Conservation (phyloP, 2,888 invertebrate genomes). For the Drosophila kanekoi region DNA sequence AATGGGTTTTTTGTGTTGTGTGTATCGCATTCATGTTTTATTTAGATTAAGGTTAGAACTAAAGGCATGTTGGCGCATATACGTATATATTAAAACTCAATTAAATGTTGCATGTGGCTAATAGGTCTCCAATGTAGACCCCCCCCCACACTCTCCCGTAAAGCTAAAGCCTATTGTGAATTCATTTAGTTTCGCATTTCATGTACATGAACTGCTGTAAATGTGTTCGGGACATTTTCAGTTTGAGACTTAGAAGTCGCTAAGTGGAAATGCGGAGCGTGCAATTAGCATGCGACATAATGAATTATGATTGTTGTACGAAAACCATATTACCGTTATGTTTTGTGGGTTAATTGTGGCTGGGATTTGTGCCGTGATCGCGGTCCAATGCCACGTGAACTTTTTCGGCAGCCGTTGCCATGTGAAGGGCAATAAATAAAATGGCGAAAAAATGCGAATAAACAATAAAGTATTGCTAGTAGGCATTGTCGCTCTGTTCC, state of each 20-base stretch:
- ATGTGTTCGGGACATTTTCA: not conserved
- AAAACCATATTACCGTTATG: slow-evolving; percentile 15
- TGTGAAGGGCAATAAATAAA: slow-evolving; percentile 77
- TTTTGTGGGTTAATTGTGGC: slow-evolving; percentile 25
- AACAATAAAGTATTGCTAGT: slow-evolving; percentile 74
- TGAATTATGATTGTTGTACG: slow-evolving; percentile 74
- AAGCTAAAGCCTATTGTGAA: slow-evolving; percentile 58
- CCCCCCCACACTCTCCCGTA: not conserved
- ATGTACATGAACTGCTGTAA: slow-evolving; percentile 20
- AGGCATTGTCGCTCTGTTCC: slow-evolving; percentile 43
- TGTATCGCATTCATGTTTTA: slow-evolving; percentile 53
- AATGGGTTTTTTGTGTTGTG: slow-evolving; percentile 27
- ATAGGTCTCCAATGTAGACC: slow-evolving; percentile 17
- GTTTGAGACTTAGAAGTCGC: slow-evolving; percentile 30
- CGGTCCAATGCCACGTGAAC: slow-evolving; percentile 48
- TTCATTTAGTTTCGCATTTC: slow-evolving; percentile 67
- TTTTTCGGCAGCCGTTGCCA: slow-evolving; percentile 62
- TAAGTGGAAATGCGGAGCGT: slow-evolving; percentile 64
- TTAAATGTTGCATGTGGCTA: slow-evolving; percentile 75
- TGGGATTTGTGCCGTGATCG: slow-evolving; percentile 48
- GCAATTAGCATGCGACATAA: slow-evolving; percentile 69
- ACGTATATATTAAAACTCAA: slow-evolving; percentile 65
- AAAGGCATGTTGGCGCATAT: slow-evolving; percentile 3
- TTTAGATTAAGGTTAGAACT: slow-evolving; percentile 33
- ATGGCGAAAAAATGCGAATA: slow-evolving; percentile 74